phyloP scores from a whole-genome alignment of 2,797 vertebrate species.

The Fringilla coelebs region DNA sequence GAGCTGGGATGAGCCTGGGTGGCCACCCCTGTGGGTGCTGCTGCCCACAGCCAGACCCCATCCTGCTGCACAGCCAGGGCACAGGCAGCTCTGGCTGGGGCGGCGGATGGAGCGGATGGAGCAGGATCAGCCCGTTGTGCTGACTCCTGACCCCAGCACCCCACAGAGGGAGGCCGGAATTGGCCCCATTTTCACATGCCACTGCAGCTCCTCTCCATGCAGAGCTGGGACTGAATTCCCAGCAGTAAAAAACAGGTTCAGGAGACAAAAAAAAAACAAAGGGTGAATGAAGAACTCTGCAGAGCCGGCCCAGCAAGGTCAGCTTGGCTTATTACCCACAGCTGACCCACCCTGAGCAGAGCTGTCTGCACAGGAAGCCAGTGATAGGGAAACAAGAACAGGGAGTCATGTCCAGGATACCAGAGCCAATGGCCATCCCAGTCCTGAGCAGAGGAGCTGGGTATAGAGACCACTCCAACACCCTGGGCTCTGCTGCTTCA shows the following conservation, averaged over 20 bases:
- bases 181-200: fast-evolving
- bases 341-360: background rate
- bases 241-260: fast-evolving
- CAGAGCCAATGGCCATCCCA: background rate
- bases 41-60: background rate
- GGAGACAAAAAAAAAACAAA: background rate
- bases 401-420: background rate
- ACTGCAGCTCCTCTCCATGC: background rate
- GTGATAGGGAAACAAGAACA: background rate
- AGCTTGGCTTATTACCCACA: background rate
- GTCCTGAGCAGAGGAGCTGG: background rate
- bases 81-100: background rate
- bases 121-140: background rate
- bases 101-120: fast-evolving
- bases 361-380: background rate
- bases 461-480: background rate
- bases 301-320: background rate
- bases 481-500: background rate
- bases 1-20: background rate
- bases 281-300: background rate
- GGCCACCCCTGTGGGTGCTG: background rate
- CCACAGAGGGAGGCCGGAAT: background rate
- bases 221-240: background rate
- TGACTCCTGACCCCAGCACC: background rate
- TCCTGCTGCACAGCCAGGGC: fast-evolving